Base-by-base conservation (phyloP, 37 sponge, comb jelly and placozoan species). In the Halisarca cf. caerulea region DNA sequence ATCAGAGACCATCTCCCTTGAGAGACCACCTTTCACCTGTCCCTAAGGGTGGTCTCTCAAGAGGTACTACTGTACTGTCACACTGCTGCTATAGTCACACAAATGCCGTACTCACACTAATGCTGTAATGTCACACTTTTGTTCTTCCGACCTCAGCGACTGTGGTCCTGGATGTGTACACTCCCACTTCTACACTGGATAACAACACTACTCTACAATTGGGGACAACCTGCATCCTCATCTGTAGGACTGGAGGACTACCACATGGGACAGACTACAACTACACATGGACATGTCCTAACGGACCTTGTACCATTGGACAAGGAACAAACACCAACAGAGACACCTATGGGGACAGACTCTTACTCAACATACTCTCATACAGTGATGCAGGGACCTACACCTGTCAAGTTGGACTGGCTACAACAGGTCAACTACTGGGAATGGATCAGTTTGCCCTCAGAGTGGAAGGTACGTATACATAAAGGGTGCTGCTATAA, bases 231-330 rank as follows among this genome's bases (percentile, higher is more conserved):
- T 20, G 36, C 24, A 37, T 74, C 77, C 45, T 74, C 18, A 37
- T 74, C 45, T 40, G 45, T 43, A 74, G 77, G 45, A 37, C 42
- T n/a, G 77, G 42, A 24, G 77, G 77, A 74, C 17, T 74, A 40
- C 41, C 77, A n/a, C 25, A 39, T 40, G 77, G 77, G 36, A 74
- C 77, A 74, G 38, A 74, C 24, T 25, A 25, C 41, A 74, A 36
- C 41, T 74, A 74, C 77, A 74, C 77, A 40, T 74, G 77, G 77
- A 74, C 77, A 20, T 74, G 77, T 41, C 77, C 77, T 44, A 74
- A 74, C 24, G 77, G 77, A 74, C 77, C 45, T 4, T 74, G 77
- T 74, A 25, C 38, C 24, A 25, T 74, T 37, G 77, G 77, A 74
- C 41, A 74, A 44, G 77, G 77, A 25, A 43, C 18, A 32, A 74